phyloP scores from a whole-genome alignment of 2,888 invertebrate species.

The Ormyrus pomaceus region DNA sequence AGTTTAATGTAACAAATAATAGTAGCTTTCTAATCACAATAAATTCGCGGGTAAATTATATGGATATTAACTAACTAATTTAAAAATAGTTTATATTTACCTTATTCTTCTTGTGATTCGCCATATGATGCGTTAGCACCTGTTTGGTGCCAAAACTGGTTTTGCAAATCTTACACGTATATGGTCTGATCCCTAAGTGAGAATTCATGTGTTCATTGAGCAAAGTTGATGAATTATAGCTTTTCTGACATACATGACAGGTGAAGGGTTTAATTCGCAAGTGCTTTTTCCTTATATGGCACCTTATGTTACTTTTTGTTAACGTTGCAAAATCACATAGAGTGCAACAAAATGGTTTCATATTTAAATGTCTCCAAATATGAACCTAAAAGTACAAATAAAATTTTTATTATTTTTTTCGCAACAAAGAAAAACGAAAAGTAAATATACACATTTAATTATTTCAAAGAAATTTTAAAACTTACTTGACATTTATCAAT shows the following conservation, averaged over 20 bases:
- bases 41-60: not conserved
- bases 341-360: conserved; percentile 68
- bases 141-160: conserved; percentile 61
- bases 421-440: too few species aligned
- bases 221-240: conserved; percentile 64
- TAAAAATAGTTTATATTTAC: conserved; percentile 53
- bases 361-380: conserved; percentile 68
- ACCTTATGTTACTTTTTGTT: conserved; percentile 68
- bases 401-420: conserved; percentile 14
- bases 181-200: conserved; percentile 68
- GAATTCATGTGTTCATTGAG: conserved; percentile 68
- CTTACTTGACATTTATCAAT: conserved; percentile 68
- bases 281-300: conserved; percentile 70
- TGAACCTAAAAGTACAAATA: conserved; percentile 62
- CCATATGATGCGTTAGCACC: conserved; percentile 65
- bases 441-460: too few species aligned
- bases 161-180: conserved; percentile 58
- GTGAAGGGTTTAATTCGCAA: conserved; percentile 69
- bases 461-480: conserved; percentile 10
- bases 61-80: not conserved
- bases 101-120: conserved; percentile 65
- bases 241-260: conserved; percentile 66
- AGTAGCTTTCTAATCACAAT: not conserved
- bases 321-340: conserved; percentile 67
- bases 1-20: not conserved